These are phyloP conservation scores for Lasioglossum baleicum DNA, from an alignment of 1,140 invertebrate species.

Conservation along the genomic window DNA sequence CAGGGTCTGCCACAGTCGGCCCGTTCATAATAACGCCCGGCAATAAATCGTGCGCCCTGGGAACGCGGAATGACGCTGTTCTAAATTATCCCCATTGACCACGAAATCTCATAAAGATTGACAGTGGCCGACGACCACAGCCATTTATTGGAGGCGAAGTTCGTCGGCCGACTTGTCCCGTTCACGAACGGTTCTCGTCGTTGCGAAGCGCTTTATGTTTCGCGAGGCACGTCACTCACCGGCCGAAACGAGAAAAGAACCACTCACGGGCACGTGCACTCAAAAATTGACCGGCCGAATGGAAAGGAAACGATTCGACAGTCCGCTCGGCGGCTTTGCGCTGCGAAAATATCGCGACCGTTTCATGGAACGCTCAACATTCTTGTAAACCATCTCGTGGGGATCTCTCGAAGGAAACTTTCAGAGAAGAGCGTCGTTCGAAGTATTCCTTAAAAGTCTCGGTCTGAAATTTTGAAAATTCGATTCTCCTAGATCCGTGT, in stretches of 20 bases:
- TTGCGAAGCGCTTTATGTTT: constrained; percentile 41
- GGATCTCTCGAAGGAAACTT: neutral
- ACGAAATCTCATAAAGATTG: constrained; percentile 76
- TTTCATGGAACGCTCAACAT: constrained; percentile 7
- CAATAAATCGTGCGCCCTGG: constrained; percentile 55
- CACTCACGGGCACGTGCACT: constrained; percentile 27
- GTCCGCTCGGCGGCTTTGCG: constrained; percentile 29
- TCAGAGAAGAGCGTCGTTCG: neutral
- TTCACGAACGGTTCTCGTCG: constrained; percentile 28
- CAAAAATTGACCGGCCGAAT: constrained; percentile 42
- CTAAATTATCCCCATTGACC: constrained; percentile 71
- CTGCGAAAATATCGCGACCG: constrained; percentile 47
- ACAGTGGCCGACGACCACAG: constrained; percentile 71
- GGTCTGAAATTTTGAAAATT: no score
- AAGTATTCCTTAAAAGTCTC: no score
- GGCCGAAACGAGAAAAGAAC: neutral
- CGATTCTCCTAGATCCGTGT: no score
- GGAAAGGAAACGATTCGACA: constrained; percentile 8
- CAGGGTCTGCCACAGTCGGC: constrained; percentile 25
- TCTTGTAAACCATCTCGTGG: neutral
- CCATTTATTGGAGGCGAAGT: constrained; percentile 74
- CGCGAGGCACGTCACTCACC: constrained; percentile 21
- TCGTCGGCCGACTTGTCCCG: constrained; percentile 57
- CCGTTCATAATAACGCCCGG: constrained; percentile 53
- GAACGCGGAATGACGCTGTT: constrained; percentile 59